phyloP scores from a whole-genome alignment of 2,113 vertebrate genomes.

The Podiceps cristatus region DNA sequence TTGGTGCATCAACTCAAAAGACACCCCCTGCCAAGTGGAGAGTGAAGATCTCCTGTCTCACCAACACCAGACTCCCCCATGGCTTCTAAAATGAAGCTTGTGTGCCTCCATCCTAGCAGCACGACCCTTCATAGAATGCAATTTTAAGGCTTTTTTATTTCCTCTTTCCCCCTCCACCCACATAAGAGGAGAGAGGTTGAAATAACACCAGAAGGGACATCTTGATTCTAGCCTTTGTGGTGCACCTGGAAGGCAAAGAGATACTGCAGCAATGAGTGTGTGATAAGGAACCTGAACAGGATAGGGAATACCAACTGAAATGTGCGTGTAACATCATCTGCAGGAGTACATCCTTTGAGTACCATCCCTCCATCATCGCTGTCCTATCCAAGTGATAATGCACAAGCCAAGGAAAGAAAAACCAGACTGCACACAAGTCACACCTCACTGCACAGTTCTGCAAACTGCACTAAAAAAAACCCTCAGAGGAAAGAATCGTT shows the following conservation, averaged over 20 bases:
- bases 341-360: not conserved
- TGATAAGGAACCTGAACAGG: not conserved
- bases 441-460: conserved; percentile 44
- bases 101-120: not conserved
- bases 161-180: not conserved
- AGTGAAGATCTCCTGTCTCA: not conserved
- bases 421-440: conserved; percentile 13
- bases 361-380: not conserved
- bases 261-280: not conserved
- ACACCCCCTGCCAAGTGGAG: not conserved
- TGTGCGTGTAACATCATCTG: not conserved
- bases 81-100: not conserved
- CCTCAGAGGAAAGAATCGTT: not conserved
- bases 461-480: not conserved
- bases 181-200: not conserved
- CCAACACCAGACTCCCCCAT: not conserved
- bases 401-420: conserved; percentile 22
- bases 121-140: not conserved
- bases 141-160: not conserved
- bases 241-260: not conserved
- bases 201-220: not conserved
- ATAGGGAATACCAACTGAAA: not conserved
- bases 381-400: not conserved
- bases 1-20: not conserved
- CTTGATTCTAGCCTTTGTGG: not conserved